Conservation (phyloP, 2,113 vertebrate species). For the Empidonax alnorum region DNA sequence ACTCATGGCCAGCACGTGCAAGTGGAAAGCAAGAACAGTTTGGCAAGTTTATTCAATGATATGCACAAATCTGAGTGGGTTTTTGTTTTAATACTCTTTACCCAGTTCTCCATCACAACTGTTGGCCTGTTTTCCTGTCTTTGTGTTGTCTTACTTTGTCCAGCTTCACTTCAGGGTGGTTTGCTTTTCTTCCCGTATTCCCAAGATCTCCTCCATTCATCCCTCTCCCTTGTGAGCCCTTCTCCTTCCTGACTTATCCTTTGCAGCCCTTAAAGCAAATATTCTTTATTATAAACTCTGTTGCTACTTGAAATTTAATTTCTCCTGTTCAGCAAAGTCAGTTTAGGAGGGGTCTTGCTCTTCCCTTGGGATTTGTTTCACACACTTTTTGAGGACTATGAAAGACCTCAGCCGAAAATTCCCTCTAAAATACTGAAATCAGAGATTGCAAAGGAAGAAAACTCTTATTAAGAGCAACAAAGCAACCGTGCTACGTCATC, state of each 20-base stretch:
- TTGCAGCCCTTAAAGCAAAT: background rate
- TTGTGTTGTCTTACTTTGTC: background rate
- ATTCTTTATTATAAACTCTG: background rate
- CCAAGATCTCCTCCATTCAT: background rate
- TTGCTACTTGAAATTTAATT: background rate
- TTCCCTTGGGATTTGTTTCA: background rate
- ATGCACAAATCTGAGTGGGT: background rate
- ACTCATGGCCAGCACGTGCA: background rate
- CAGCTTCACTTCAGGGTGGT: background rate
- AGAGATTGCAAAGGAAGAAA: background rate
- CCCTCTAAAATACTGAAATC: background rate
- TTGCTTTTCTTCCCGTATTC: background rate
- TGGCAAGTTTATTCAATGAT: background rate
- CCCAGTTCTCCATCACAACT: background rate
- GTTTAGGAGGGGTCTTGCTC: background rate
- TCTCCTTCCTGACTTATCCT: slow-evolving; percentile 5
- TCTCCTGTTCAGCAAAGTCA: background rate
- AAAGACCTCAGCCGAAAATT: background rate
- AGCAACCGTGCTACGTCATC: accelerated
- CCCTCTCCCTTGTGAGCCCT: background rate
- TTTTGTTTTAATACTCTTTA: background rate
- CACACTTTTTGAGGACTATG: background rate
- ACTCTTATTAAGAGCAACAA: background rate
- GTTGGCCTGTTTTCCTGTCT: background rate
- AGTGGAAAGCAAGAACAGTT: background rate